Base-by-base conservation (phyloP, 2,113 vertebrate genomes). In the Nettapus auritus region DNA sequence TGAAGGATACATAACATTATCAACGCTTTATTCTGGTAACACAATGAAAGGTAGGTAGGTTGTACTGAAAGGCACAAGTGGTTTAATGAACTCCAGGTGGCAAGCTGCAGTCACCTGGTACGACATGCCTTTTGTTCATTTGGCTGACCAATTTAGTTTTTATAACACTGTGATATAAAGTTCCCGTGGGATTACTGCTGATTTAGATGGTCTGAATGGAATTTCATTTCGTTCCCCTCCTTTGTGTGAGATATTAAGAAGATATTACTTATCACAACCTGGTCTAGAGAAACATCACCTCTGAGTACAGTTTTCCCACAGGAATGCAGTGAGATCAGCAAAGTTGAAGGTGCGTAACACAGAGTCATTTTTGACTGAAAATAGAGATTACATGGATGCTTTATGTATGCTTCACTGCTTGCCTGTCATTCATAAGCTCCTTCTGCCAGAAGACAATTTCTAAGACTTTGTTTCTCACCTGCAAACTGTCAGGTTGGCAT, bases 41-140 rank as follows among this genome's bases (percentile, higher is more conserved):
- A 29, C 68, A 63, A 38, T 83, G 82, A 81, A 80, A 90, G 46
- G 42, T 74, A 3, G 2, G 5, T 34, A 62, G 78, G 85, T 82
- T 67, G 4, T 48, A 38, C 82, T 73, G 36, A 64, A 89, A 67
- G 69, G 86, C 80, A 78, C 73, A 67, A 78, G 60, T 6, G 34
- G 7, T 52, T 84, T 84, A 92, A 92, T 71, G 71, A 86, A 67
- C 40, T 80, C 75, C 93, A 91, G 93, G 91, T 86, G 91, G 67
- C 85, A 86, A 55, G 59, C 25, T 80, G 46, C 70, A 81, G 63
- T 57, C 83, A 92, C 73, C 76, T 82, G 76, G 57, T 23, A 34
- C 44, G 57, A 64, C 31, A n/a, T 57, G 60, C 48, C 56, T 86
- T 88, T 93, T 68, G 50, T 64, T 82, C 64, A 25, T 73, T 83